Conservation (phyloP, 2,888 invertebrate genomes). For the Creontiades dilutus region DNA sequence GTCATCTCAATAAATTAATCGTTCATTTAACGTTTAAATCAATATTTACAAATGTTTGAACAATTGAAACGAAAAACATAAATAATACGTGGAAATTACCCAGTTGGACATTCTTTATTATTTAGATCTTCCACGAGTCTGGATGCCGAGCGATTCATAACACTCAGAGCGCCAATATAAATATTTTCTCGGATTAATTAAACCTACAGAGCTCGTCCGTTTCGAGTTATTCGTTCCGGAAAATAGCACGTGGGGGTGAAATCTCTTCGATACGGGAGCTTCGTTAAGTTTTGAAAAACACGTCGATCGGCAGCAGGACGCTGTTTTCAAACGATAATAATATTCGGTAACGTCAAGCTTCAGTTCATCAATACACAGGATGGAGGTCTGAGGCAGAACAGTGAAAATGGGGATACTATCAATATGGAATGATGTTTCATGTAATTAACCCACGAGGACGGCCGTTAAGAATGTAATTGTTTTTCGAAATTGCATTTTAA, state of each 20-base stretch:
- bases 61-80: too few relatives aligned
- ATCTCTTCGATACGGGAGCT: neutral
- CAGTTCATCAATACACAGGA: neutral
- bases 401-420: neutral
- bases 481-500: too few relatives aligned
- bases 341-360: neutral
- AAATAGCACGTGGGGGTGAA: neutral
- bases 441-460: neutral
- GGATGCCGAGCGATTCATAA: conserved; percentile 3
- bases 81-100: neutral
- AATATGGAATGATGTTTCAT: neutral
- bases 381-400: neutral
- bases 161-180: neutral
- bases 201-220: neutral
- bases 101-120: neutral
- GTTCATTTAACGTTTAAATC: too few relatives aligned
- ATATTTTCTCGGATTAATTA: conserved; percentile 27
- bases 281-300: neutral
- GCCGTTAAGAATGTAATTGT: too few relatives aligned
- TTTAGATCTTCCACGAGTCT: neutral
- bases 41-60: too few relatives aligned
- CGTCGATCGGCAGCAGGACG: too few relatives aligned
- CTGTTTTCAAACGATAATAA: too few relatives aligned
- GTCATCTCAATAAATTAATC: too few relatives aligned
- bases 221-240: neutral